Evolutionary conservation across 2,888 invertebrate genomes (phyloP).

Genomic region (Mechanitis messenoides): DNA sequence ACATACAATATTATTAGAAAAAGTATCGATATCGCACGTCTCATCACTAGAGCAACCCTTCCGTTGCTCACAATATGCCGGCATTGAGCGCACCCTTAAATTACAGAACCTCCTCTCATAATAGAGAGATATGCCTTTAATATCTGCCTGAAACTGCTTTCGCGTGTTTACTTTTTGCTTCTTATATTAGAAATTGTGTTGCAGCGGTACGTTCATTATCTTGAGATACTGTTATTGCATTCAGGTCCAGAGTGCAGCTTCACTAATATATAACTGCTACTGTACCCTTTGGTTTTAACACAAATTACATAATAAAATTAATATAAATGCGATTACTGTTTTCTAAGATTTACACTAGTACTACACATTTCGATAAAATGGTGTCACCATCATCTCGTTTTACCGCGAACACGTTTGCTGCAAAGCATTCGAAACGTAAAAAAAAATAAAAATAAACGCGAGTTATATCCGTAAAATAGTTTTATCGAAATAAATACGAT

Average conservation of each 20-base stretch:
- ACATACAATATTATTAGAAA: too few relatives aligned
- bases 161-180: slow-evolving; percentile 71
- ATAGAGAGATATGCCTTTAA: slow-evolving; percentile 77
- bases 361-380: too few relatives aligned
- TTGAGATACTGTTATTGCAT: slow-evolving; percentile 25
- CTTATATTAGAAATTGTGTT: slow-evolving; percentile 64
- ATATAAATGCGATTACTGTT: background rate
- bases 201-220: slow-evolving; percentile 25
- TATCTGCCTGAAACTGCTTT: slow-evolving; percentile 70
- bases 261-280: slow-evolving; percentile 3
- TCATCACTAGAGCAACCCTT: slow-evolving; percentile 48
- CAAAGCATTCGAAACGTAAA: too few relatives aligned
- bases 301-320: background rate
- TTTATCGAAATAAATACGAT: too few relatives aligned
- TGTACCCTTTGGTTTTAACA: background rate
- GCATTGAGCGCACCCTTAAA: slow-evolving; percentile 66
- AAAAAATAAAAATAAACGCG: too few relatives aligned
- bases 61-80: slow-evolving; percentile 64
- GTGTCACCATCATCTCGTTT: too few relatives aligned
- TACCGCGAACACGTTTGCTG: too few relatives aligned
- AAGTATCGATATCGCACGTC: slow-evolving; percentile 30
- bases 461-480: too few relatives aligned
- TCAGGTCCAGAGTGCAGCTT: slow-evolving; percentile 14
- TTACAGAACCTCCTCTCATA: slow-evolving; percentile 76
- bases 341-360: too few relatives aligned